These are phyloP conservation scores for Eulemur rubriventer DNA, from an alignment of 2,797 vertebrate genomes.

Conservation along the genomic window DNA sequence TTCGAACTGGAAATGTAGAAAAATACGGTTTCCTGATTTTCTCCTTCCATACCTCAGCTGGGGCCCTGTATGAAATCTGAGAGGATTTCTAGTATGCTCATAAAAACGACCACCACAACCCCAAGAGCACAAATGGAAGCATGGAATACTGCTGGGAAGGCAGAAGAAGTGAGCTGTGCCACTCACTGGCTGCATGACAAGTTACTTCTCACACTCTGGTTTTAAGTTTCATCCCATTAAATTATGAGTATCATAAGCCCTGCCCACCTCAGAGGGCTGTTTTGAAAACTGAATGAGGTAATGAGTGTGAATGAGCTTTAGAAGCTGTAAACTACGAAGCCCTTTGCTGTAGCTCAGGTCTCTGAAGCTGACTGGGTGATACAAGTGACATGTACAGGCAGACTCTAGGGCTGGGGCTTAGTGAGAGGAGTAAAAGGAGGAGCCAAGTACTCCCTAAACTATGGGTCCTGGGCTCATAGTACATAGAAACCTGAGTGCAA, in stretches of 20 bases:
- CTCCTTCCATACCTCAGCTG: not conserved
- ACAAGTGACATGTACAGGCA: not conserved
- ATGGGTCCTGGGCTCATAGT: not conserved
- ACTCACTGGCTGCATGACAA: conserved; percentile 1
- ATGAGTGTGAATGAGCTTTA: conserved; percentile 29
- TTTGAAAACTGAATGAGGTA: conserved; percentile 51
- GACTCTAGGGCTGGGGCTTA: not conserved
- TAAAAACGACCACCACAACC: conserved; percentile 22
- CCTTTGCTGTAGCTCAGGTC: not conserved
- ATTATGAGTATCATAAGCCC: conserved; percentile 3
- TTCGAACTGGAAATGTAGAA: not conserved
- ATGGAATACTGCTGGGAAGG: not conserved
- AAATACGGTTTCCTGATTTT: conserved; percentile 30
- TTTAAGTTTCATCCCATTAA: conserved; percentile 28
- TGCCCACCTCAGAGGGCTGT: not conserved
- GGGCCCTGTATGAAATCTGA: not conserved
- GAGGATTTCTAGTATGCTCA: conserved; percentile 9
- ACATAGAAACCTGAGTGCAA: not conserved
- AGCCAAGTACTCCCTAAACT: not conserved
- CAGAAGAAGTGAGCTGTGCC: not conserved
- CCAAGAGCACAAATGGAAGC: not conserved
- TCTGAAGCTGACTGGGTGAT: not conserved
- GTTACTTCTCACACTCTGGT: not conserved
- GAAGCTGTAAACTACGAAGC: not conserved
- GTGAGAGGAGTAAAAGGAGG: not conserved